Conservation (phyloP, 2,888 invertebrate genomes). For the Caenorhabditis afra region DNA sequence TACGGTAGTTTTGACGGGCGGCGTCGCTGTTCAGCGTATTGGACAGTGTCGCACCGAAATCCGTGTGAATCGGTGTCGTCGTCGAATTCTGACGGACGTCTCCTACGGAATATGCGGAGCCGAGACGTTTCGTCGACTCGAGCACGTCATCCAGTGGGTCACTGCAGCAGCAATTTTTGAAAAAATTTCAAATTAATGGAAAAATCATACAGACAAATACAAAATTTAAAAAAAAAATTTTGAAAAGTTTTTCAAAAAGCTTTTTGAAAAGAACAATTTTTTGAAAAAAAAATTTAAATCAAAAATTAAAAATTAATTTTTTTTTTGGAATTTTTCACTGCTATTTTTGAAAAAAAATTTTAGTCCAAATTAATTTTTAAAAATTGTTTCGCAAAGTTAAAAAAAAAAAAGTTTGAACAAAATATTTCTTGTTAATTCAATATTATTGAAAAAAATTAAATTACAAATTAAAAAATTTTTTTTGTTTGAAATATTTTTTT, state of each 20-base stretch:
- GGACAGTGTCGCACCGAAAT: constrained; percentile 21
- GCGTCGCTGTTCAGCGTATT: constrained; percentile 4
- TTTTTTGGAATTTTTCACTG: no score
- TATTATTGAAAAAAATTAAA: no score
- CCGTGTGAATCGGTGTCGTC: neutral
- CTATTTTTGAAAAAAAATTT: neutral
- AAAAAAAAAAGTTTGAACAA: no score
- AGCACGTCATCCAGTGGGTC: constrained; percentile 74
- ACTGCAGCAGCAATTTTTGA: no score
- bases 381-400: no score
- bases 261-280: neutral
- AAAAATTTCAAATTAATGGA: no score
- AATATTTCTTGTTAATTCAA: no score
- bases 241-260: constrained; percentile 8
- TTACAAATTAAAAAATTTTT: no score
- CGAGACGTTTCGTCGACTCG: constrained; percentile 59
- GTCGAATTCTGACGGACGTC: constrained; percentile 32
- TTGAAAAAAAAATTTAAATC: neutral
- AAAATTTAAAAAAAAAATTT: no score
- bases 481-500: no score
- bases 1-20: constrained; percentile 58
- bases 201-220: no score
- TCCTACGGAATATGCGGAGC: constrained; percentile 59
- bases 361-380: no score
- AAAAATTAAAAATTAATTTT: neutral